phyloP scores from a whole-genome alignment of 2,888 invertebrate species.

The Apomyelois bistriatella region DNA sequence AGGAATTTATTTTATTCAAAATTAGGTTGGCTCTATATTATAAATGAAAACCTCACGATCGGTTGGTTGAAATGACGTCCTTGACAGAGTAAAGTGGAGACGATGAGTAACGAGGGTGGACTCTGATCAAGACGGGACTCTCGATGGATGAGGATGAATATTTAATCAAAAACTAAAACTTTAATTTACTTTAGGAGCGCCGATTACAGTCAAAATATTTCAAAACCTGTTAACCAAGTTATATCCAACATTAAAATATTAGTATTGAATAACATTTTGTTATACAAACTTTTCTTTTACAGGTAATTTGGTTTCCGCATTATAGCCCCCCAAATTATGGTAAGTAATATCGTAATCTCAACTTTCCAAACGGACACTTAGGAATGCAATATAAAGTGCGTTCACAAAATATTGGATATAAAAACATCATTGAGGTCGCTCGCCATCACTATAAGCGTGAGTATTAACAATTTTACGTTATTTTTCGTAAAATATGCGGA shows the following conservation, averaged over 20 bases:
- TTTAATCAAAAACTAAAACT: too few species aligned
- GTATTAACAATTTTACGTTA: slow-evolving; percentile 42
- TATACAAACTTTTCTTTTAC: slow-evolving; percentile 6
- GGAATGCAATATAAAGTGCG: slow-evolving; percentile 19
- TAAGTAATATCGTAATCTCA: slow-evolving; percentile 12
- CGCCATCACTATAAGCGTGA: slow-evolving; percentile 26
- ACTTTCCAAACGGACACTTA: slow-evolving; percentile 11
- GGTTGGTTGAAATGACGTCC: too few species aligned
- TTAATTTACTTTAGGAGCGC: too few species aligned
- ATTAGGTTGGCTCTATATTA: too few species aligned
- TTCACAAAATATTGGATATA: slow-evolving; percentile 19
- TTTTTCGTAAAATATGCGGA: slow-evolving; percentile 34
- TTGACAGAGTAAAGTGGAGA: too few species aligned
- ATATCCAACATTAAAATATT: background rate
- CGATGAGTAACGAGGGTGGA: too few species aligned
- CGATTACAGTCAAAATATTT: too few species aligned
- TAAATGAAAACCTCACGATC: too few species aligned
- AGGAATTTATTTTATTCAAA: too few species aligned
- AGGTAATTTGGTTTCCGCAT: slow-evolving; percentile 8
- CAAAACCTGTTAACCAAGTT: too few species aligned
- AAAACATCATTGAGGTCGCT: slow-evolving; percentile 18
- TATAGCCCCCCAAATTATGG: slow-evolving; percentile 14
- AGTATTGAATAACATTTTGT: slow-evolving; percentile 1
- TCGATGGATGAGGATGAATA: too few species aligned
- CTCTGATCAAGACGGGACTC: too few species aligned